A percentile compares a stretch with the other conserved stretches of the same genome.
These are phyloP conservation scores for Micromesistius poutassou DNA, from an alignment of 2,797 vertebrate species.

Conservation along the genomic window DNA sequence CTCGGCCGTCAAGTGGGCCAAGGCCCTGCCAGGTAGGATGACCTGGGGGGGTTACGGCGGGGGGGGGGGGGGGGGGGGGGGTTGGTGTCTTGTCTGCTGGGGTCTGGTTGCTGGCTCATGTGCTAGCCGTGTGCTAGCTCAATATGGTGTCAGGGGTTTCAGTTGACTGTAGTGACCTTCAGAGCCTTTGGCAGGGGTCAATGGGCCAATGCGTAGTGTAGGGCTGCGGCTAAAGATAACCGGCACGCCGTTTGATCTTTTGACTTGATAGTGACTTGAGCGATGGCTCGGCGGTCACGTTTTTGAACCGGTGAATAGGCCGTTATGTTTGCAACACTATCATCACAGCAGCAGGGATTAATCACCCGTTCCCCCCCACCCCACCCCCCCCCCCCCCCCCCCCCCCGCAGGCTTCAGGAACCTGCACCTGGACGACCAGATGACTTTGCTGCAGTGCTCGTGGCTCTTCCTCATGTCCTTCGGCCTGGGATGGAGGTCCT, in stretches of 20 bases:
- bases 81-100: neutral
- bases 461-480: constrained; percentile 99
- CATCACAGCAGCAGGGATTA: neutral
- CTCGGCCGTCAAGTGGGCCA: constrained; percentile 97
- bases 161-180: neutral
- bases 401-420: constrained; percentile 88
- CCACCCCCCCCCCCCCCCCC: neutral
- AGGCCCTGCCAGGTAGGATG: constrained; percentile 88
- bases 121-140: too few species aligned
- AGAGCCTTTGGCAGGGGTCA: neutral
- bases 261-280: too few species aligned
- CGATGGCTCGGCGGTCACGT: too few species aligned
- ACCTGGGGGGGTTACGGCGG: neutral
- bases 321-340: neutral
- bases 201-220: too few species aligned
- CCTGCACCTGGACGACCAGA: constrained; percentile 97
- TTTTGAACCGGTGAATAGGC: too few species aligned
- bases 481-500: constrained; percentile 93
- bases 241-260: too few species aligned
- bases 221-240: too few species aligned
- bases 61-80: neutral
- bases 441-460: constrained; percentile 96
- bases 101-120: neutral
- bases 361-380: neutral
- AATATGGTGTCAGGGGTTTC: too few species aligned